A percentile compares a stretch with the other conserved stretches of the same genome.
phyloP scores from a whole-genome alignment of 2,113 vertebrate species.

The Chloebia gouldiae region DNA sequence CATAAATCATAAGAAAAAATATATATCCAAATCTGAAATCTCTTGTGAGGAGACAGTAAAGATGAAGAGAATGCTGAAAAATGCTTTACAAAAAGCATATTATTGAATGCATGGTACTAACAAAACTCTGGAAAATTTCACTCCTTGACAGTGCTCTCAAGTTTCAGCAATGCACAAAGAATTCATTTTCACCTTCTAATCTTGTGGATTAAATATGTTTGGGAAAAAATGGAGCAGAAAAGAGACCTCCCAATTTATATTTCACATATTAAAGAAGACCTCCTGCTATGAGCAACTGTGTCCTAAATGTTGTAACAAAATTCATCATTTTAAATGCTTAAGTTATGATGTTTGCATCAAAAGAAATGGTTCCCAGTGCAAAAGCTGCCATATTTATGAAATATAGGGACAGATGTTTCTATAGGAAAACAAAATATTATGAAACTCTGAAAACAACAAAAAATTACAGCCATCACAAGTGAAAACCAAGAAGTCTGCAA shows the following conservation, averaged over 20 bases:
- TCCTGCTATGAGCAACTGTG: constrained; percentile 3
- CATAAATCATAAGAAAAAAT: not conserved
- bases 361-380: constrained; percentile 4
- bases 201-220: constrained; percentile 21
- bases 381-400: not conserved
- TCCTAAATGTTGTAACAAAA: not conserved
- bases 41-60: not conserved
- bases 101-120: not conserved
- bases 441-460: not conserved
- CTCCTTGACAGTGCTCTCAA: not conserved
- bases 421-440: not conserved
- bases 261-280: not conserved
- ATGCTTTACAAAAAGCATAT: not conserved
- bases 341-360: not conserved
- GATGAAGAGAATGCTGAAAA: not conserved
- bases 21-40: not conserved
- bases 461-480: not conserved
- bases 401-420: not conserved
- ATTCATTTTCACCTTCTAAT: constrained; percentile 39
- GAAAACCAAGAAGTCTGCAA: not conserved
- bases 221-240: not conserved
- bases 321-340: not conserved
- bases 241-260: constrained; percentile 12
- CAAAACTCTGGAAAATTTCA: constrained; percentile 30
- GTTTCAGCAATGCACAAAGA: constrained; percentile 13